phyloP scores from a whole-genome alignment of 1,140 invertebrate genomes.

The Plectrocnemia conspersa region DNA sequence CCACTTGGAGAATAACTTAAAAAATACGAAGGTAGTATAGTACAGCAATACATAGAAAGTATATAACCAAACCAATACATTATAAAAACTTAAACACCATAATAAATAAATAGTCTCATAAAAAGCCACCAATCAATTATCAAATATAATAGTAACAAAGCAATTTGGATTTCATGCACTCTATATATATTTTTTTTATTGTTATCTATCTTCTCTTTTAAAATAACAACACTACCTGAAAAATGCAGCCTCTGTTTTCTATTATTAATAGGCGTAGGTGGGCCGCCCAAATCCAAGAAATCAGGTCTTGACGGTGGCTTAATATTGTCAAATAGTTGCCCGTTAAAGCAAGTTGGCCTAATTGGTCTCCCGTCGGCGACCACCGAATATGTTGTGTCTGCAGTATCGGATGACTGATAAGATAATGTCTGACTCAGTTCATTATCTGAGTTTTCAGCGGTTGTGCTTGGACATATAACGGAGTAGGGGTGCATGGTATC shows the following conservation, averaged over 20 bases:
- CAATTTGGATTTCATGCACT: slow-evolving; percentile 3
- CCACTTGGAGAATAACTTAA: too few species aligned
- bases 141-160: too few species aligned
- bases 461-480: slow-evolving; percentile 35
- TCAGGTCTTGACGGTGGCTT: slow-evolving; percentile 36
- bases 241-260: slow-evolving; percentile 53
- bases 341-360: slow-evolving; percentile 43
- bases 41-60: too few species aligned
- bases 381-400: slow-evolving; percentile 39
- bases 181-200: too few species aligned
- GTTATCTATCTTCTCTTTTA: too few species aligned
- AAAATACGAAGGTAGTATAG: too few species aligned
- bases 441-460: slow-evolving; percentile 36
- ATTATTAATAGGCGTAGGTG: slow-evolving; percentile 42
- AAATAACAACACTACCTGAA: slow-evolving; percentile 44
- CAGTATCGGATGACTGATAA: slow-evolving; percentile 35
- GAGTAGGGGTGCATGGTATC: slow-evolving; percentile 36
- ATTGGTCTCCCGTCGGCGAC: slow-evolving; percentile 38
- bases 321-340: slow-evolving; percentile 31
- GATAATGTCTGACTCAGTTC: slow-evolving; percentile 34
- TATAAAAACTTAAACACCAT: too few species aligned
- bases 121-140: too few species aligned
- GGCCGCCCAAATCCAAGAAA: slow-evolving; percentile 39
- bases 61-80: too few species aligned
- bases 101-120: too few species aligned